phyloP scores from a whole-genome alignment of 1,140 invertebrate species.

The Lanistes nyassanus region DNA sequence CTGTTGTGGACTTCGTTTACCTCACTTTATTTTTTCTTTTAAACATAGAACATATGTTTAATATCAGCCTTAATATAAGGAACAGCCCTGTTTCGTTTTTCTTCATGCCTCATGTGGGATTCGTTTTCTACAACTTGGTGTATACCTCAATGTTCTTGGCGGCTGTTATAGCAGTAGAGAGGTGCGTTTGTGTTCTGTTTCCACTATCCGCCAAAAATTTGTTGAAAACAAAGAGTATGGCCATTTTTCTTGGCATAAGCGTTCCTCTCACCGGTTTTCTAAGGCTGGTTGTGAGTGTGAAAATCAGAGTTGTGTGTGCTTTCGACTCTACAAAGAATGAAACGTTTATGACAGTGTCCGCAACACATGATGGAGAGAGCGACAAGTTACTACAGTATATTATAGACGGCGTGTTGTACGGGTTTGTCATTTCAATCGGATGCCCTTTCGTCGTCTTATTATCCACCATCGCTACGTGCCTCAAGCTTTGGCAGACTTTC shows the following conservation, averaged over 20 bases:
- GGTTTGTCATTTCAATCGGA: background rate
- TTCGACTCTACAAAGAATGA: background rate
- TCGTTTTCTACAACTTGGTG: background rate
- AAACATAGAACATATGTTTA: too few species aligned
- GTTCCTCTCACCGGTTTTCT: background rate
- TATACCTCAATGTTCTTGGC: background rate
- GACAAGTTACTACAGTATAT: background rate
- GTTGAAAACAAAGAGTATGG: background rate
- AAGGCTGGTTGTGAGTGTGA: background rate
- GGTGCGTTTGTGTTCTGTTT: background rate
- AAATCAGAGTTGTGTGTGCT: background rate
- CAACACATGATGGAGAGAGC: background rate
- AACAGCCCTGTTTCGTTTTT: background rate
- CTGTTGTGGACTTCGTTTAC: too few species aligned
- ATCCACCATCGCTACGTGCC: background rate
- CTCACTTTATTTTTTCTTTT: too few species aligned
- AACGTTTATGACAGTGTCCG: background rate
- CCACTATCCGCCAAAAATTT: background rate
- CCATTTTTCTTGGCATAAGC: background rate
- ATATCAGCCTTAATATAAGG: too few species aligned
- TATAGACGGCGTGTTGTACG: slow-evolving; percentile 7
- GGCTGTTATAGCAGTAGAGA: background rate
- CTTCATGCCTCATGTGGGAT: background rate
- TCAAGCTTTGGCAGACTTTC: slow-evolving; percentile 4
- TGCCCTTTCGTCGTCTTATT: slow-evolving; percentile 4